A percentile compares a stretch with the other conserved stretches of the same genome.
These are phyloP conservation scores for Ophion obscuratus DNA, from an alignment of 2,888 invertebrate genomes.

Conservation along the genomic window DNA sequence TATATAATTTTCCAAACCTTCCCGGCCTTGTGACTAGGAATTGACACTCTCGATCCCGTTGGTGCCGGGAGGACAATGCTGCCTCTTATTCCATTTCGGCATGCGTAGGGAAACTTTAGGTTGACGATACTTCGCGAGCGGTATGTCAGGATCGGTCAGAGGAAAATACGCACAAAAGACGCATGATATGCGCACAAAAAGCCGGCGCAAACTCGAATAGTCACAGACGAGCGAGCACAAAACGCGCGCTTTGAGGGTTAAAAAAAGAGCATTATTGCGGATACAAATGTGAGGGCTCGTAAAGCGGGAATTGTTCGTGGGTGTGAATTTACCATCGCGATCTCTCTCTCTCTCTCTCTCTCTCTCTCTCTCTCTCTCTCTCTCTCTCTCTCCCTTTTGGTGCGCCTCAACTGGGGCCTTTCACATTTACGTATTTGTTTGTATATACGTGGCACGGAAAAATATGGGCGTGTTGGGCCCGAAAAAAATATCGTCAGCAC, in stretches of 20 bases:
- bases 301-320: constrained; percentile 55
- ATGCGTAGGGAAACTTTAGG: not conserved
- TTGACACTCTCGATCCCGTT: not conserved
- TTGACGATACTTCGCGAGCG: constrained; percentile 3
- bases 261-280: constrained; percentile 28
- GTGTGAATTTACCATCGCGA: constrained; percentile 62
- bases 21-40: not conserved
- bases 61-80: not conserved
- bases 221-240: not conserved
- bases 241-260: not conserved
- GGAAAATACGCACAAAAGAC: constrained; percentile 1
- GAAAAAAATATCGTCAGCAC: not conserved
- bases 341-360: constrained; percentile 6
- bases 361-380: not conserved
- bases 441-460: not conserved
- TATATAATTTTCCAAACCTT: not conserved
- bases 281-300: not conserved
- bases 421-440: not conserved
- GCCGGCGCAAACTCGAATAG: constrained; percentile 36
- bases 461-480: not conserved
- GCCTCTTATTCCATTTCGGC: constrained; percentile 5
- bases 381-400: not conserved
- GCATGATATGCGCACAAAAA: constrained; percentile 16
- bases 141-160: not conserved
- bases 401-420: not conserved